Evolutionary conservation across 2,797 vertebrate species (phyloP), one percentile per base, ranked within the genome.

Genomic region (Bovichtus diacanthus): DNA sequence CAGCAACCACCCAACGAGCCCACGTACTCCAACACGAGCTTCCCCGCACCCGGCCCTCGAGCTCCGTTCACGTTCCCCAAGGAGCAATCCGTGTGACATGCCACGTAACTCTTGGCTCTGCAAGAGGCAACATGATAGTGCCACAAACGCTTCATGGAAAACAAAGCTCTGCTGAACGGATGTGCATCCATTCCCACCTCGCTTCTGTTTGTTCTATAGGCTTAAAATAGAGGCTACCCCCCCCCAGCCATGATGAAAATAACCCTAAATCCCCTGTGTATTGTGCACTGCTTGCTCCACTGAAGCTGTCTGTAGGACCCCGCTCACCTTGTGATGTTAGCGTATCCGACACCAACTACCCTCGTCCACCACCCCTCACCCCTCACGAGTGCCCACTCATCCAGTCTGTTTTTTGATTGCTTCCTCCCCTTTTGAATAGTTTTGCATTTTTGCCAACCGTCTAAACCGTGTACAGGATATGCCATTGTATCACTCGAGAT

Each of bases 81-180:
- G 87, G 95, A 96, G 93, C 96, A 97, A 87, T 96, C 96, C 0
- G 95, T 97, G 76, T 97, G 88, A 94, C 68, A 9, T 9, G 68
- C 71, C 31, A 47, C 63, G 0, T 23, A 49, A 73, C 73, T 73
- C 51, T 65, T 18, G 50, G 72, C 61, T 78, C 74, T 29, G 63
- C 74, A 23, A 78, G 69, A 76, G 76, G 76, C 74, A 49, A 58
- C 69, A 43, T 44, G 79, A 75, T 70, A 44, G 74, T 38, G 79
- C 70, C 51, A 34, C 78, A 66, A 63, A 78, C 4, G 65, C 79
- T 82, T 82, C 18, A 9, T 53, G 69, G 76, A 72, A 77, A 85
- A 74, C 66, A 58, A 86, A 82, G 81, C 84, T 84, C 80, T 58
- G 73, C 68, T 67, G 74, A 86, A 81, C 46, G 58, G 82, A 72